These are phyloP conservation scores for Dolichotis patagonum DNA, from an alignment of 2,113 vertebrate species.

Conservation along the genomic window DNA sequence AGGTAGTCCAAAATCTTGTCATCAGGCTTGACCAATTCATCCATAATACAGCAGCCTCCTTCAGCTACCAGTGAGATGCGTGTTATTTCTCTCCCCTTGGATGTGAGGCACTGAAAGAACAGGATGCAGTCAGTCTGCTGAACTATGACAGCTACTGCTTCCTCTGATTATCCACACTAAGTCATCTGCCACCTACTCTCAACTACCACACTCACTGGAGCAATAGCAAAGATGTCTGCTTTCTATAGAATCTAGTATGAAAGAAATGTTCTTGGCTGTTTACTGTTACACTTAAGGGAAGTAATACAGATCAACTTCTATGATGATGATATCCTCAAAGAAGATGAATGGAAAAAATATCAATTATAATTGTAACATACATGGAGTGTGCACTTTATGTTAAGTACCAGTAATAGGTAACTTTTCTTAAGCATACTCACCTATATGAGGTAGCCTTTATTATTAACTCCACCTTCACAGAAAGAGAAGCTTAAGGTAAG, in stretches of 20 bases:
- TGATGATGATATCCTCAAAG: neutral
- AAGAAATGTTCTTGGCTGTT: neutral
- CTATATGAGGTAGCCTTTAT: neutral
- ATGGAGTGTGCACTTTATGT: neutral
- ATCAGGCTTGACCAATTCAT: slow-evolving; percentile 92
- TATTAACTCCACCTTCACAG: neutral
- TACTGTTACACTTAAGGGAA: neutral
- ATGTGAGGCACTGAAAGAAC: slow-evolving; percentile 90
- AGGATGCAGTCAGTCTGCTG: slow-evolving; percentile 9
- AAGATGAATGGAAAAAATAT: slow-evolving; percentile 1
- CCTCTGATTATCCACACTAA: neutral
- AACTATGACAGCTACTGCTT: neutral
- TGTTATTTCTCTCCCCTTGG: slow-evolving; percentile 88
- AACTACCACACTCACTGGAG: neutral
- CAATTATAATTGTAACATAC: neutral
- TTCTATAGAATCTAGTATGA: neutral
- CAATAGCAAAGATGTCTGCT: neutral
- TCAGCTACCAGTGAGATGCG: slow-evolving; percentile 92
- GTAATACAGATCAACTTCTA: neutral
- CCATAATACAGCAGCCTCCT: slow-evolving; percentile 89
- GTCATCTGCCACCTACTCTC: neutral
- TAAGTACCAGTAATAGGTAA: neutral
- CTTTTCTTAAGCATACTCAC: slow-evolving; percentile 7
- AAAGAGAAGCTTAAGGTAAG: neutral
- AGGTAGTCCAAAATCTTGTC: slow-evolving; percentile 89